Percentiles rank a stretch among this genome's conserved stretches.
These are phyloP conservation scores for Megaleporinus macrocephalus DNA, from an alignment of 2,113 vertebrate genomes.

Conservation along the genomic window DNA sequence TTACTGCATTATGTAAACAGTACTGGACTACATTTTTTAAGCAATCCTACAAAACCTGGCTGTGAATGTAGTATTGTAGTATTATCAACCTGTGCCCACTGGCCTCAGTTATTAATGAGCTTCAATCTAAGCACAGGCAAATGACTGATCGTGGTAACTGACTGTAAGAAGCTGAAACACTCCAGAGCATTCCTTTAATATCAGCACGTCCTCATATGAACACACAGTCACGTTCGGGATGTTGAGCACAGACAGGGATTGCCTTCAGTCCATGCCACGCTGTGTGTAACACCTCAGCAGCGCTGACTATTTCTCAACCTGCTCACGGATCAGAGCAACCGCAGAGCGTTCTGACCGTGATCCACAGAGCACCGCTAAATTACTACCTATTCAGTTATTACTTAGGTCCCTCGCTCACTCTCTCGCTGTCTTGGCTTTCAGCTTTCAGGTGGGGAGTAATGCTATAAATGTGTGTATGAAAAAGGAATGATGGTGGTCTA, in stretches of 20 bases:
- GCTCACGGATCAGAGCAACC: constrained; percentile 2
- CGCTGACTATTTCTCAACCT: constrained; percentile 3
- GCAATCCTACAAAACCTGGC: no score
- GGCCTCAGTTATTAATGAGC: no score
- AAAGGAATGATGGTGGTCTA: neutral
- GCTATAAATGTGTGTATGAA: neutral
- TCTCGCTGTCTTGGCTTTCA: neutral
- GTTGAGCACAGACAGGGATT: neutral
- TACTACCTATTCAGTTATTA: neutral
- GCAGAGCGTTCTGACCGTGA: neutral
- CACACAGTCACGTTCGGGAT: neutral
- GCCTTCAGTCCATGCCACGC: neutral
- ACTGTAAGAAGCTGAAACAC: neutral
- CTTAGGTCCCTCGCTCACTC: neutral
- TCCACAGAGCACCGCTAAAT: neutral
- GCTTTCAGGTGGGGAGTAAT: neutral
- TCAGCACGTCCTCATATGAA: neutral
- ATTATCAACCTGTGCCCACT: no score
- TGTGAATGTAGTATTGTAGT: no score
- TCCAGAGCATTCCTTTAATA: neutral
- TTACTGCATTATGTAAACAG: no score
- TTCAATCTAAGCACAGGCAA: neutral
- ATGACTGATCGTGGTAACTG: neutral
- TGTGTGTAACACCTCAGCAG: neutral
- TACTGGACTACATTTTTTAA: no score